These are phyloP conservation scores for Abrostola tripartita DNA, from an alignment of 2,888 invertebrate species.

Conservation along the genomic window DNA sequence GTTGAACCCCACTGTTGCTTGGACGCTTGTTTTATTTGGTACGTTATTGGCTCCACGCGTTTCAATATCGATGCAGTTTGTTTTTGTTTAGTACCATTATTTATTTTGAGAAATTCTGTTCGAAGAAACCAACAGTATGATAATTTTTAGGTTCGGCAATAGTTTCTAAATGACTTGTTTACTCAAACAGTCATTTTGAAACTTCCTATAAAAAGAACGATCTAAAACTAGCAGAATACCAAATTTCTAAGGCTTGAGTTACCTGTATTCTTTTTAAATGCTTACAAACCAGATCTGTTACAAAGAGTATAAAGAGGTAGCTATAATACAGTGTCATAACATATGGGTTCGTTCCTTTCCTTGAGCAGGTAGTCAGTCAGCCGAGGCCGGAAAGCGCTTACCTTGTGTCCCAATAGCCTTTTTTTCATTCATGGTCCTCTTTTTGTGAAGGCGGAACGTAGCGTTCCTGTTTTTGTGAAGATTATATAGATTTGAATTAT, in stretches of 20 bases:
- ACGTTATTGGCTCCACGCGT: constrained; percentile 49
- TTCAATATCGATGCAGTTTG: constrained; percentile 34
- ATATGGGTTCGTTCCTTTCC: constrained; percentile 67
- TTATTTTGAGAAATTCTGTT: constrained; percentile 15
- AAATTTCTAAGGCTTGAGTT: constrained; percentile 7
- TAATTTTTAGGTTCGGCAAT: constrained; percentile 17
- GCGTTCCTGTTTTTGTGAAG: constrained; percentile 58
- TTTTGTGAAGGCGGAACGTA: constrained; percentile 64
- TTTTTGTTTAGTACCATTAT: constrained; percentile 18
- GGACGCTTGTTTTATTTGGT: constrained; percentile 63
- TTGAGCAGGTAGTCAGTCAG: constrained; percentile 80
- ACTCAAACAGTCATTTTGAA: not conserved
- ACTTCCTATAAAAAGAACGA: not conserved
- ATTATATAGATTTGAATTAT: constrained; percentile 28
- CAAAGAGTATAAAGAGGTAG: constrained; percentile 32
- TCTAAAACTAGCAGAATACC: constrained; percentile 5
- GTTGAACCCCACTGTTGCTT: constrained; percentile 69
- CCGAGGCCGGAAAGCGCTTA: constrained; percentile 77
- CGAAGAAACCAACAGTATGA: constrained; percentile 10
- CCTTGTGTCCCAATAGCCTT: constrained; percentile 71
- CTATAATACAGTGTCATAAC: constrained; percentile 45
- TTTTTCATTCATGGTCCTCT: constrained; percentile 64
- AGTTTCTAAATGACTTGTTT: constrained; percentile 2
- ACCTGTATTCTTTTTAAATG: constrained; percentile 30
- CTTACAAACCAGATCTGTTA: constrained; percentile 39